These are phyloP conservation scores for Meleagris gallopavo DNA, from an alignment of 2,113 vertebrate species.

Conservation along the genomic window DNA sequence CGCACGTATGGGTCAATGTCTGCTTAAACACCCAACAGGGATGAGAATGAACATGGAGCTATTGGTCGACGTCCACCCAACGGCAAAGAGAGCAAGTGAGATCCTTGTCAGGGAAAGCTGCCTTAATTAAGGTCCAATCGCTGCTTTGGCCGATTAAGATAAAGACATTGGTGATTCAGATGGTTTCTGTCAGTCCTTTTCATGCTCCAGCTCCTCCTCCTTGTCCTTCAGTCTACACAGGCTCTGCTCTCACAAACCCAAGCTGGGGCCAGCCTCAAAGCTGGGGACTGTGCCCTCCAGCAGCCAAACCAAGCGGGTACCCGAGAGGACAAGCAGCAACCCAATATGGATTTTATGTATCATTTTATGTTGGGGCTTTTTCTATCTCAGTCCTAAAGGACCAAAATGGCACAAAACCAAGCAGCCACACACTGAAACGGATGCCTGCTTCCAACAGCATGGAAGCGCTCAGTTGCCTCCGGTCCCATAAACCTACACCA, in stretches of 20 bases:
- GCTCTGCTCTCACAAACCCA: not conserved
- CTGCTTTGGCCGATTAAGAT: not conserved
- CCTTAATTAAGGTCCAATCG: not conserved
- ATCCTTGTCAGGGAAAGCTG: not conserved
- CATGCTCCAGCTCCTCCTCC: not conserved
- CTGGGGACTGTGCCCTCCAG: fast-evolving
- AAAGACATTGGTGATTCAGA: not conserved
- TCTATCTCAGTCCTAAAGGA: not conserved
- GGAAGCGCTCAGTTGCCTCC: not conserved
- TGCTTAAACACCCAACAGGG: fast-evolving
- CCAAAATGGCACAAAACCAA: not conserved
- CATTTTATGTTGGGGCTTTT: not conserved
- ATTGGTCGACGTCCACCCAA: not conserved
- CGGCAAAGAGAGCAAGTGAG: not conserved
- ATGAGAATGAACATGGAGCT: not conserved
- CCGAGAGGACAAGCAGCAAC: not conserved
- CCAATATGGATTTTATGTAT: fast-evolving
- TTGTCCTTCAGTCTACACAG: not conserved
- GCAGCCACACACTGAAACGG: not conserved
- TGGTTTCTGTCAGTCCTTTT: not conserved
- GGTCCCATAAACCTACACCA: not conserved
- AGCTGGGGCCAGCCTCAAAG: not conserved
- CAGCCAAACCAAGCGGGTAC: not conserved
- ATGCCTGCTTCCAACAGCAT: not conserved
- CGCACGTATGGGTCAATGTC: fast-evolving